Conservation (phyloP, 2,113 vertebrate species). For the Marmota flaviventris region DNA sequence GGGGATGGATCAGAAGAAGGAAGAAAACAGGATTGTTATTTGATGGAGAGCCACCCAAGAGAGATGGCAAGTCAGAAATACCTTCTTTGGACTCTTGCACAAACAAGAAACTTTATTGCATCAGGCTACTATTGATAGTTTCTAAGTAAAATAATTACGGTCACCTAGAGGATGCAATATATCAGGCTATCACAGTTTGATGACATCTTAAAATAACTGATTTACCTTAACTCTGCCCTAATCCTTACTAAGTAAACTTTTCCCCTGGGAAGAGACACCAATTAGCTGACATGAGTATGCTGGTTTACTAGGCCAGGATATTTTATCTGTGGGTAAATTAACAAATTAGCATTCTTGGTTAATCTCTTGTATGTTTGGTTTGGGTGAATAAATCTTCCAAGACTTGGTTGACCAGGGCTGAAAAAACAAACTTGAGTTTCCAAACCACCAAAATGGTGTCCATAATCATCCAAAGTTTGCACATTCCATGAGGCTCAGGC, state of each 20-base stretch:
- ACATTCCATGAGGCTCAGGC: background rate
- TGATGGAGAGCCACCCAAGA: background rate
- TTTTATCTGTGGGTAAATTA: slow-evolving; percentile 56
- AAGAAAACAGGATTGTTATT: background rate
- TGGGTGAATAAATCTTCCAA: slow-evolving; percentile 49
- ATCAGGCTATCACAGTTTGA: background rate
- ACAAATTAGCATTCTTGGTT: slow-evolving; percentile 62
- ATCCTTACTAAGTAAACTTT: slow-evolving; percentile 56
- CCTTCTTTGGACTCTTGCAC: background rate
- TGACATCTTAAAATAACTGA: slow-evolving; percentile 56
- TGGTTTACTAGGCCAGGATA: slow-evolving; percentile 8
- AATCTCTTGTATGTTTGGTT: slow-evolving; percentile 56
- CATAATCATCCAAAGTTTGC: background rate
- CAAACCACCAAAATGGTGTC: slow-evolving; percentile 14
- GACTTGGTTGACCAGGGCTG: background rate
- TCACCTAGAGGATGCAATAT: slow-evolving; percentile 3
- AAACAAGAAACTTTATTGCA: slow-evolving; percentile 27
- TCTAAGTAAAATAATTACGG: slow-evolving; percentile 3
- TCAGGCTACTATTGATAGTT: background rate
- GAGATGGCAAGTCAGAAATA: background rate
- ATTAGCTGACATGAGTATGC: slow-evolving; percentile 27
- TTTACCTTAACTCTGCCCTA: slow-evolving; percentile 36
- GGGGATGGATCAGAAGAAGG: background rate
- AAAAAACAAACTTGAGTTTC: slow-evolving; percentile 32
- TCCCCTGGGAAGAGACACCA: slow-evolving; percentile 48